phyloP scores from a whole-genome alignment of 2,888 invertebrate genomes.

The Cataglyphis rosenhaueri region DNA sequence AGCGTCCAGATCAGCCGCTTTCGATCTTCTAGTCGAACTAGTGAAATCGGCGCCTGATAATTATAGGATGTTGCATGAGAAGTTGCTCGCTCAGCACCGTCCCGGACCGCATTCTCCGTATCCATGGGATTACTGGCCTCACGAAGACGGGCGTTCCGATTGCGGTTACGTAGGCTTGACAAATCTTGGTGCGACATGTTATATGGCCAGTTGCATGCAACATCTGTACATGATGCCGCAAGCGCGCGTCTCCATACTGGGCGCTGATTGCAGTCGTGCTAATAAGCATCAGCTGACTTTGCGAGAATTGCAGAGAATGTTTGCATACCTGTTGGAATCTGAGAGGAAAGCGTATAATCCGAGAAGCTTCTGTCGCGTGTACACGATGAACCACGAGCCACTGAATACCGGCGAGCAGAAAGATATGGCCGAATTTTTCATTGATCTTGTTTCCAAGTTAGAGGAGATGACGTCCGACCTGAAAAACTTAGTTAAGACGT shows the following conservation, averaged over 20 bases:
- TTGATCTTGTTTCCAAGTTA: slow-evolving; percentile 97
- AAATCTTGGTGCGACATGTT: slow-evolving; percentile 98
- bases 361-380: slow-evolving; percentile 97
- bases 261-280: slow-evolving; percentile 90
- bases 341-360: slow-evolving; percentile 98
- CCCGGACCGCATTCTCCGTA: slow-evolving; percentile 94
- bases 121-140: slow-evolving; percentile 99
- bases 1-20: slow-evolving; percentile 95
- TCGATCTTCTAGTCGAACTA: slow-evolving; percentile 95
- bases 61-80: slow-evolving; percentile 93
- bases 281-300: slow-evolving; percentile 94
- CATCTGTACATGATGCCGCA: slow-evolving; percentile 99
- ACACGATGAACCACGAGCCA: slow-evolving; percentile 98
- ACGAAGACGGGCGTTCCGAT: slow-evolving; percentile 97
- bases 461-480: slow-evolving; percentile 98
- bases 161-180: slow-evolving; percentile 98
- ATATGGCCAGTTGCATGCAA: slow-evolving; percentile 99
- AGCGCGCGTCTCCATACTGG: slow-evolving; percentile 93
- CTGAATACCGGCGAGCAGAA: slow-evolving; percentile 98
- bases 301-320: slow-evolving; percentile 96
- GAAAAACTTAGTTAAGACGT: slow-evolving; percentile 94
- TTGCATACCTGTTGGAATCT: slow-evolving; percentile 96
- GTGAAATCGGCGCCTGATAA: slow-evolving; percentile 94
- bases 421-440: slow-evolving; percentile 99
- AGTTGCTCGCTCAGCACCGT: slow-evolving; percentile 94